Evolutionary conservation across 2,888 invertebrate genomes (phyloP).

Genomic region (Drosophila birchii): DNA sequence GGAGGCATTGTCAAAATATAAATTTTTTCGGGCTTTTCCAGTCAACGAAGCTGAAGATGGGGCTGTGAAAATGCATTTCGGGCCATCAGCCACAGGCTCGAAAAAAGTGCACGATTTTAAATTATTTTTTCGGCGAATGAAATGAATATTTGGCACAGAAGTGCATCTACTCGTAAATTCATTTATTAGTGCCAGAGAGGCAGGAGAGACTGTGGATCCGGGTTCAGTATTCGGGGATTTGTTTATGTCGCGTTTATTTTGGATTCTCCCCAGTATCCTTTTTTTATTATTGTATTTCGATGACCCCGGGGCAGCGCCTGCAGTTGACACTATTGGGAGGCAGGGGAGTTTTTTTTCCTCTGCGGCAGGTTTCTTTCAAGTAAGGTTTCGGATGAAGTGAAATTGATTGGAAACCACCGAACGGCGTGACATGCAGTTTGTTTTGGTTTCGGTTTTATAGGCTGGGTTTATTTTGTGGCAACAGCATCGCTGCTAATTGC

Average conservation of each 20-base stretch:
- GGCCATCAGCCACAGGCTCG: constrained; percentile 28
- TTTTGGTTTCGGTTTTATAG: constrained; percentile 19
- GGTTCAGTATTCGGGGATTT: constrained; percentile 53
- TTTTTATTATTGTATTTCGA: constrained; percentile 21
- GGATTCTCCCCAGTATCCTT: constrained; percentile 21
- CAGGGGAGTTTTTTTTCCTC: constrained; percentile 46
- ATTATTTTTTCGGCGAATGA: constrained; percentile 58
- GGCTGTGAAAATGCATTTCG: constrained; percentile 60
- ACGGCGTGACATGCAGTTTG: constrained; percentile 45
- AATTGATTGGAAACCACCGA: constrained; percentile 72
- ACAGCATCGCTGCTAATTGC: constrained; percentile 65
- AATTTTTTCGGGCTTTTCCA: constrained; percentile 38
- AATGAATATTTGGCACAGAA: constrained; percentile 69
- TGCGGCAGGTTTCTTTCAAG: constrained; percentile 60
- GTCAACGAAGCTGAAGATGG: constrained; percentile 8
- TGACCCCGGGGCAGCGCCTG: constrained; percentile 31
- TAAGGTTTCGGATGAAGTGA: constrained; percentile 66
- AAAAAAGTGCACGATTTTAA: constrained; percentile 57
- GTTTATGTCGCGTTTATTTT: constrained; percentile 63
- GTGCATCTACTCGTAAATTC: constrained; percentile 82
- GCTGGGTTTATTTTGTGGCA: constrained; percentile 47
- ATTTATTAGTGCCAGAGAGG: constrained; percentile 76
- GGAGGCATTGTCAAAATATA: constrained; percentile 31
- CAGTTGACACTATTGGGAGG: constrained; percentile 39
- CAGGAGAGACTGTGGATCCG: constrained; percentile 8